Evolutionary conservation across 2,113 vertebrate genomes (phyloP).

Genomic region (Thamnophis sirtalis): DNA sequence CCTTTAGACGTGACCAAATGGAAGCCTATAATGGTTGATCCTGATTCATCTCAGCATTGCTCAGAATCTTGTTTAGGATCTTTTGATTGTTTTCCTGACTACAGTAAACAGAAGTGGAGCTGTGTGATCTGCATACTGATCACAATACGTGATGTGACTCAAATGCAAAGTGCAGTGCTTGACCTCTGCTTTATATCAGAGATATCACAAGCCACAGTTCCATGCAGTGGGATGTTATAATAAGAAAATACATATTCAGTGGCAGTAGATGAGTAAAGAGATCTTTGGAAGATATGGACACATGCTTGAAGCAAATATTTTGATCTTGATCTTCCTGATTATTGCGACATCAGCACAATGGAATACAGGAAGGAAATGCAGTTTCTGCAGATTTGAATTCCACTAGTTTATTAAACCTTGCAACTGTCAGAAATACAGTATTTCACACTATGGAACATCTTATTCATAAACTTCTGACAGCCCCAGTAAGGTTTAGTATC

Average conservation of each 20-base stretch:
- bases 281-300: neutral
- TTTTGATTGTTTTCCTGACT: neutral
- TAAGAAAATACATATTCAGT: neutral
- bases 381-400: neutral
- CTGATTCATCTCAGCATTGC: neutral
- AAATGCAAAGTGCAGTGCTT: no score
- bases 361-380: neutral
- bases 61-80: neutral
- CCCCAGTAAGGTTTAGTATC: neutral
- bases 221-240: neutral
- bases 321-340: neutral
- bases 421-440: neutral
- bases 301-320: neutral
- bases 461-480: neutral
- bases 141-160: neutral
- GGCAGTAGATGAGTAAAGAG: neutral
- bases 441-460: neutral
- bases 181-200: neutral
- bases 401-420: neutral
- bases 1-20: neutral
- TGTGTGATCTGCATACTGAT: neutral
- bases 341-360: neutral
- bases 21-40: neutral
- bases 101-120: neutral
- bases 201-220: neutral